Evolutionary conservation across 2,888 invertebrate species (phyloP).

Genomic region (Ctenicera cuprea): DNA sequence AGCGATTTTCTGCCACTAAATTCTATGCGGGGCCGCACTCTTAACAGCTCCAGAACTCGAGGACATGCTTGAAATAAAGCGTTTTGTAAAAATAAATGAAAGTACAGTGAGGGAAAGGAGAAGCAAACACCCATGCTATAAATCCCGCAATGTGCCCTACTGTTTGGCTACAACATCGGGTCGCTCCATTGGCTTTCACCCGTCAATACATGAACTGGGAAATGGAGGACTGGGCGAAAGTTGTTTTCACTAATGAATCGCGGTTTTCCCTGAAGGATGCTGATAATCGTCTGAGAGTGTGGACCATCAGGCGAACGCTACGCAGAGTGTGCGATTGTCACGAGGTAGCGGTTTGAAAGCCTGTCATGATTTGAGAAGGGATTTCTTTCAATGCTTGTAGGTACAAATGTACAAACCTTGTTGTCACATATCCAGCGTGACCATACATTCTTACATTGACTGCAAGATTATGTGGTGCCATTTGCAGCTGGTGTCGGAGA

Average conservation of each 20-base stretch:
- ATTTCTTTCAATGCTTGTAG: not conserved
- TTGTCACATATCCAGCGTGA: not conserved
- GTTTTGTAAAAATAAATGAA: not conserved
- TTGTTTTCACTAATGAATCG: slow-evolving; percentile 1
- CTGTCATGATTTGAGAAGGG: not conserved
- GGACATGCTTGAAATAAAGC: not conserved
- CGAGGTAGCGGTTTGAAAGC: not conserved
- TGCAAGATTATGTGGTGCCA: not conserved
- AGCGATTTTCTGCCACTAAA: not conserved
- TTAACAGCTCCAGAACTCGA: not conserved
- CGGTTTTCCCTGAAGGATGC: slow-evolving; percentile 3
- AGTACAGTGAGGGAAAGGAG: slow-evolving; percentile 13
- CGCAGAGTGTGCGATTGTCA: not conserved
- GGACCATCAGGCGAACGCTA: not conserved
- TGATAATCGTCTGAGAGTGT: slow-evolving; percentile 6
- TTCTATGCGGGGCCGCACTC: slow-evolving; percentile 3
- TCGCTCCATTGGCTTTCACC: not conserved
- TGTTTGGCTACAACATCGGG: not conserved
- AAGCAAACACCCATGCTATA: not conserved
- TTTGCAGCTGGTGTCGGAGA: not conserved
- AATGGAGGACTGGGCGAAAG: slow-evolving; percentile 15
- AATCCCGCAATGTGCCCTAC: no score
- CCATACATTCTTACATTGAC: not conserved
- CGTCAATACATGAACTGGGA: slow-evolving; percentile 3
- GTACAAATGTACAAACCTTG: not conserved